These are phyloP conservation scores for Acronicta alni DNA, from an alignment of 2,888 invertebrate genomes.

Conservation along the genomic window DNA sequence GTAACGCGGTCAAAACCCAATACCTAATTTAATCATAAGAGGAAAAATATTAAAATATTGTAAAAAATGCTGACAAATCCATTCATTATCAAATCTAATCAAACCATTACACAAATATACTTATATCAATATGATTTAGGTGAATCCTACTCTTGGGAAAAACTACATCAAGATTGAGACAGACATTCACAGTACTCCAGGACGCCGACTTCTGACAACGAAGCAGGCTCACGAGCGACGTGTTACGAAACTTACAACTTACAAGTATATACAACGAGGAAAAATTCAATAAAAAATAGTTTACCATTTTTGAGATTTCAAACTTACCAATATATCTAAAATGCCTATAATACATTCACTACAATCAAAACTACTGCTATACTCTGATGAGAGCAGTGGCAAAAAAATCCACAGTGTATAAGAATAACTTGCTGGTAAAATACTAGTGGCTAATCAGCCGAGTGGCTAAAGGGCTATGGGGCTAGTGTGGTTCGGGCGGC, in stretches of 20 bases:
- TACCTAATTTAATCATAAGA: constrained; percentile 50
- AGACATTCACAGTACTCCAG: constrained; percentile 15
- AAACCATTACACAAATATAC: constrained; percentile 28
- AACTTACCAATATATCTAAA: constrained; percentile 56
- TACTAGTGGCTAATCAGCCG: constrained; percentile 25
- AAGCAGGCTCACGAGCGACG: constrained; percentile 22
- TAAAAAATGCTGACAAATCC: constrained; percentile 29
- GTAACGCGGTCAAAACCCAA: constrained; percentile 30
- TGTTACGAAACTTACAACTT: constrained; percentile 57
- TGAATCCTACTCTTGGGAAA: constrained; percentile 14
- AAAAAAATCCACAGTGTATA: constrained; percentile 56
- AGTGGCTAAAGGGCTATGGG: constrained; percentile 6
- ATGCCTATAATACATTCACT: constrained; percentile 45
- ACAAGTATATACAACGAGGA: constrained; percentile 62
- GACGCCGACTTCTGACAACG: constrained; percentile 40
- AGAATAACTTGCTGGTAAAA: constrained; percentile 50
- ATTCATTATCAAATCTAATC: constrained; percentile 27
- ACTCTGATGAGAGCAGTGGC: constrained; percentile 50
- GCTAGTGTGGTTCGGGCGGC: not conserved
- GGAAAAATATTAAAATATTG: constrained; percentile 34
- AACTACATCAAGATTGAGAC: constrained; percentile 26
- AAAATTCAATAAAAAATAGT: constrained; percentile 72
- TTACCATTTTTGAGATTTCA: constrained; percentile 66
- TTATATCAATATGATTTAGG: constrained; percentile 19
- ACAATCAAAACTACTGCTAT: constrained; percentile 40